phyloP scores from a whole-genome alignment of 2,888 invertebrate genomes.

The Odontomyia ornata region DNA sequence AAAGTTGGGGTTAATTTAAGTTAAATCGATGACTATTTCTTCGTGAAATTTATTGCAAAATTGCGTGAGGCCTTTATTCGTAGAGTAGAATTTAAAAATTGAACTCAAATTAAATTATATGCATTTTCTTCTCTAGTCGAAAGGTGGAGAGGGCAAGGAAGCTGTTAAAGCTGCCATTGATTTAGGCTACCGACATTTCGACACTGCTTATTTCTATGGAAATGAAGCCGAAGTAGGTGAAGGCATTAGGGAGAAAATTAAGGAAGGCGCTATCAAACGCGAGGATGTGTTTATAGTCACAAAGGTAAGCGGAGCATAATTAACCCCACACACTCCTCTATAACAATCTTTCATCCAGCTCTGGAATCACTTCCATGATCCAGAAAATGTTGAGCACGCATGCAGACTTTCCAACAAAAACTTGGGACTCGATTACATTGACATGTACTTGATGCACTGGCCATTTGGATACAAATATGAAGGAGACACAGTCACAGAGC shows the following conservation, averaged over 20 bases:
- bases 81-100: no score
- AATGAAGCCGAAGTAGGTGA: constrained; percentile 76
- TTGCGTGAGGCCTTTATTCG: no score
- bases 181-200: constrained; percentile 78
- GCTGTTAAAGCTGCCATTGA: constrained; percentile 78
- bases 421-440: constrained; percentile 55
- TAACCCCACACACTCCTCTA: background rate
- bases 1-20: no score
- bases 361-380: constrained; percentile 89
- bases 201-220: constrained; percentile 71
- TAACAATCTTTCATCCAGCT: constrained; percentile 53
- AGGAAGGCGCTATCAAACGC: constrained; percentile 72
- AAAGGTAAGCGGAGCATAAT: constrained; percentile 57
- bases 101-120: no score
- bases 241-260: constrained; percentile 71
- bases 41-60: no score
- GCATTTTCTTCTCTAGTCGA: no score
- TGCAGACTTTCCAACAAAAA: constrained; percentile 72
- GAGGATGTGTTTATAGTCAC: constrained; percentile 75
- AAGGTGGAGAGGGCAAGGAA: constrained; percentile 71
- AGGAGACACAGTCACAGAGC: constrained; percentile 69
- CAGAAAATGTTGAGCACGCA: constrained; percentile 77
- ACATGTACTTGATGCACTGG: constrained; percentile 63
- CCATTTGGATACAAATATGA: constrained; percentile 61
- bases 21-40: no score